Base-by-base conservation (phyloP, 2,797 vertebrate species). In the Helostoma temminkii region DNA sequence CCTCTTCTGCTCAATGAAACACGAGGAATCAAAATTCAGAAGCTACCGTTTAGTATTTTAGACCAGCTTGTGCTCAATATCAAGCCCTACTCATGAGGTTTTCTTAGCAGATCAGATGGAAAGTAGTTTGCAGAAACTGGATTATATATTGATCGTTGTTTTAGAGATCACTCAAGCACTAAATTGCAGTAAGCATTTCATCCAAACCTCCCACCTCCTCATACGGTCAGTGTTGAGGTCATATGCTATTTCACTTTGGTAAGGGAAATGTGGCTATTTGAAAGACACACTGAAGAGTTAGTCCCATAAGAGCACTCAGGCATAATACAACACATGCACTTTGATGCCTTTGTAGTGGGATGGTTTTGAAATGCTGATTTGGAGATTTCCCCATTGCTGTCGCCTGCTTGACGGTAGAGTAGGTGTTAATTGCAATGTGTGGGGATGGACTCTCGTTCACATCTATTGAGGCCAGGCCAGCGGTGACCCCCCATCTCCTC, bases 351-450 rank as follows among this genome's bases (percentile, higher is more conserved):
- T 92, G 91, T 90, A 6, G 67, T 66, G 36, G 32, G 6, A 6
- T 56, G 74, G 81, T 87, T 92, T 94, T 93, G 85, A 87, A 89
- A 91, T 88, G 90, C 91, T 91, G 90, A 93, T 93, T 85, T 85
- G 67, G 55, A 85, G 86, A 85, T 87, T 87, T 83, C 64, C 76
- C 76, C 72, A 68, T 76, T 52, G 78, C 76, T 32, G 77, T 76
- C 79, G 75, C 75, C 70, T 78, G 76, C 63, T 15, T 82, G 80
- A 82, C 82, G 81, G 90, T 84, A 76, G 89, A 81, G 93, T 93
- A 91, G 92, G 92, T 92, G 92, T 92, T 89, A 91, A 94, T 93
- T 93, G 90, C 84, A 79, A 70, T 82, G 76, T 79, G 81, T 81
- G 76, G 73, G 81, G 88, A 90, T 77, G 76, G 81, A 88, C 87